Evolutionary conservation across 2,113 vertebrate genomes (phyloP), one percentile per base, ranked within the genome.

Genomic region (Prinia subflava): DNA sequence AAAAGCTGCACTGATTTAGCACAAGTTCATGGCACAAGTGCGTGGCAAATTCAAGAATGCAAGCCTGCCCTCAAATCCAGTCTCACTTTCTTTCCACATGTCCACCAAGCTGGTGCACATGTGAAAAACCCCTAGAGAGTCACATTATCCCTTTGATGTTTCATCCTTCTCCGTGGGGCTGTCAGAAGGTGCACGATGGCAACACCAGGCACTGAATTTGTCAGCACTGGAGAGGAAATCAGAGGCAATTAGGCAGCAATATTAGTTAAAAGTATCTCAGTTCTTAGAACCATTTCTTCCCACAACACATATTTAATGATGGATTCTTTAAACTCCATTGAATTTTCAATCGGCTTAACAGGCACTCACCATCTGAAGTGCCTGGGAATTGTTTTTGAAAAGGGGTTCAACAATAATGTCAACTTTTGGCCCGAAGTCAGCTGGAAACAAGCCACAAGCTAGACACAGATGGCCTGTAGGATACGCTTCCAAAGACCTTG

Each of bases 381-480:
- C 55, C 91, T 91, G 87, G 87, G 77, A 95, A 91, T 67, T 95
- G 73, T 76, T 86, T 91, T 70, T 57, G 11, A 91, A 91, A 90
- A 59, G 35, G 53, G 19, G 37, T 22, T 86, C 84, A 91, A 53
- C 60, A 94, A 44, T 74, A 84, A 14, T 39, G 55, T 95, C 91
- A 87, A 41, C 52, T 80, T 90, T 79, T 97, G 97, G 94, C 97
- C 73, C 39, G 0, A 94, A 94, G 62, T 92, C 97, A 96, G 79
- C 87, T 97, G 95, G 96, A 96, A 97, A 80, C 59, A 82, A 94
- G 91, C 96, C 95, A 96, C 33, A 74, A 37, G 13, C 25, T 13
- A 65, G 79, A 87, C 71, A 47, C 23, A 84, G 80, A 80, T 91
- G 92, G 87, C 69, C 82, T 21, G 16, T 73, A 84, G 69, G 87